phyloP scores from a whole-genome alignment of 2,797 vertebrate genomes.

The Trachurus trachurus region DNA sequence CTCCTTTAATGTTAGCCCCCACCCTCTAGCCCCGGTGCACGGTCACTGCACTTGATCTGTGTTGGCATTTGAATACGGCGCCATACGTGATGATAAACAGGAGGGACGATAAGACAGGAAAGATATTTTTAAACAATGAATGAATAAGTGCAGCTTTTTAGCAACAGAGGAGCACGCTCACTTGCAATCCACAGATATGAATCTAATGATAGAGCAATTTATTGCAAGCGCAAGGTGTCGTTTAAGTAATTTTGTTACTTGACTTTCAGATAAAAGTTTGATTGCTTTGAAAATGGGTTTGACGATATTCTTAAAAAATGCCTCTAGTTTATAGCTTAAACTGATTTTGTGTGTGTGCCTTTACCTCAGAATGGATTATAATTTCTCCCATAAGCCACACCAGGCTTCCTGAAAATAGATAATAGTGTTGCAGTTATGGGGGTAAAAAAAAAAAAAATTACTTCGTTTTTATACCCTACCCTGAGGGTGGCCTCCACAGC shows the following conservation, averaged over 20 bases:
- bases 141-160: not conserved
- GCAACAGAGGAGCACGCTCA: not conserved
- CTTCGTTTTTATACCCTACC: slow-evolving; percentile 48
- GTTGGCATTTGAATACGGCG: not conserved
- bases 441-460: not conserved
- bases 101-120: not conserved
- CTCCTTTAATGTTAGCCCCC: slow-evolving; percentile 4
- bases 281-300: slow-evolving; percentile 44
- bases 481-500: slow-evolving; percentile 51
- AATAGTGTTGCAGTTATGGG: slow-evolving; percentile 48
- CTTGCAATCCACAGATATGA: not conserved
- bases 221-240: not conserved
- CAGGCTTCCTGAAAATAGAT: slow-evolving; percentile 61
- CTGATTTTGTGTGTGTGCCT: slow-evolving; percentile 28
- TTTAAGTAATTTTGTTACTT: slow-evolving; percentile 16
- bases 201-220: slow-evolving; percentile 28
- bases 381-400: slow-evolving; percentile 50
- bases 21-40: not conserved
- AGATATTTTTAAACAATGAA: not conserved
- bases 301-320: slow-evolving; percentile 39
- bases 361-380: slow-evolving; percentile 53
- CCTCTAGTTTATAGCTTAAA: slow-evolving; percentile 48
- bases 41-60: slow-evolving; percentile 19
- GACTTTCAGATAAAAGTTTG: slow-evolving; percentile 37
- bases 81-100: not conserved